These are phyloP conservation scores for Caracal caracal DNA, from an alignment of 2,113 vertebrate species.

Conservation along the genomic window DNA sequence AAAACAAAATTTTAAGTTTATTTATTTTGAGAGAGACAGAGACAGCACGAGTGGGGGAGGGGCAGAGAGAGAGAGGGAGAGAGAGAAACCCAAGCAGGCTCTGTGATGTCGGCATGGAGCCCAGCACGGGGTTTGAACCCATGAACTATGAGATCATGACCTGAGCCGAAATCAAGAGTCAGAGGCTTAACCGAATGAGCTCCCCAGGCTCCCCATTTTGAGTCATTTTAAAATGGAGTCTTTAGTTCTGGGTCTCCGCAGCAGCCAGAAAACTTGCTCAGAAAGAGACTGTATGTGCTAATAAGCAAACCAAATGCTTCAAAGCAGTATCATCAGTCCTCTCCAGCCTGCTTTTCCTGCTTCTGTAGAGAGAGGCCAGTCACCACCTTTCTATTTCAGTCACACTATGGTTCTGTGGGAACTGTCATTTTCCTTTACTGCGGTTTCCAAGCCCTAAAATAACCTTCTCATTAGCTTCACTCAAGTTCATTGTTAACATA, in stretches of 20 bases:
- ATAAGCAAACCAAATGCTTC: conserved; percentile 73
- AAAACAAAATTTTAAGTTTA: no score
- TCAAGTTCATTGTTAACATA: conserved; percentile 83
- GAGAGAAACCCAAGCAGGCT: no score
- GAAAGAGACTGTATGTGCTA: conserved; percentile 67
- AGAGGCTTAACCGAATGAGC: no score
- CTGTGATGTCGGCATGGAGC: no score
- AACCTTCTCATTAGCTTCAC: conserved; percentile 84
- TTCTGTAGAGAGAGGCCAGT: conserved; percentile 61
- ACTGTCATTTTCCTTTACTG: conserved; percentile 73
- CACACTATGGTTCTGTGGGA: conserved; percentile 72
- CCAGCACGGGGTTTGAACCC: no score
- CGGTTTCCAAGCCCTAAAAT: conserved; percentile 81
- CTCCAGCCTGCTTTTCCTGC: conserved; percentile 62
- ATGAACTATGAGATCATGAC: no score
- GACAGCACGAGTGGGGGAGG: no score
- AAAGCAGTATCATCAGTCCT: conserved; percentile 46
- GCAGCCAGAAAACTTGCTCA: conserved; percentile 46
- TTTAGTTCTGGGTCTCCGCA: conserved; percentile 56
- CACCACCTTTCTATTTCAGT: conserved; percentile 77
- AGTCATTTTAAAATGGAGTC: conserved; percentile 63
- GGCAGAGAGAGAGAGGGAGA: no score
- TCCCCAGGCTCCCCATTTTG: neutral
- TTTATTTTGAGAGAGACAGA: no score
- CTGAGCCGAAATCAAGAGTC: no score